A percentile compares a stretch with the other conserved stretches of the same genome.
Evolutionary conservation across 2,113 vertebrate genomes (phyloP).

Genomic region (Heptranchias perlo): DNA sequence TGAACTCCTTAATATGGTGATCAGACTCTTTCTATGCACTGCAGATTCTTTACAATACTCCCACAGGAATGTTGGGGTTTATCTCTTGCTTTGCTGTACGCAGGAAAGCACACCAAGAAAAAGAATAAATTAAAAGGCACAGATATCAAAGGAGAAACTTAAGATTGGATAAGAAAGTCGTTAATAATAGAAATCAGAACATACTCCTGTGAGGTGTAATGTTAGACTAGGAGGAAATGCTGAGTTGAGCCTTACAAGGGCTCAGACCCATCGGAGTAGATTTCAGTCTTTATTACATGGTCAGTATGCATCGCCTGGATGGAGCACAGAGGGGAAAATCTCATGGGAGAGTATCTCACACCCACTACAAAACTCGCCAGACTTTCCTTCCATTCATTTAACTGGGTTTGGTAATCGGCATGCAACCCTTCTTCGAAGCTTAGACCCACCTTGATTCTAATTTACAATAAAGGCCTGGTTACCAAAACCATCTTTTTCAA

Average conservation of each 20-base stretch:
- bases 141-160: background rate
- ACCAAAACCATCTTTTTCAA: too few species aligned
- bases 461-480: background rate
- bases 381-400: background rate
- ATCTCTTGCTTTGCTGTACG: background rate
- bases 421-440: background rate
- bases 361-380: too few species aligned
- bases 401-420: background rate
- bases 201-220: background rate
- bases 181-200: background rate
- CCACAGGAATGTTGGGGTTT: background rate
- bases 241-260: background rate
- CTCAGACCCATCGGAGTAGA: background rate
- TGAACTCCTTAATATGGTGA: background rate
- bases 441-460: background rate
- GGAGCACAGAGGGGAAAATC: background rate
- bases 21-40: background rate
- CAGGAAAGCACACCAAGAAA: background rate
- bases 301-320: background rate
- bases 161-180: background rate
- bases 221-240: background rate
- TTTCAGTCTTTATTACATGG: background rate
- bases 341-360: background rate
- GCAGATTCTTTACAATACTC: background rate
- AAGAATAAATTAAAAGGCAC: background rate